phyloP scores from a whole-genome alignment of 2,797 vertebrate species.

The Crocidura indochinensis region DNA sequence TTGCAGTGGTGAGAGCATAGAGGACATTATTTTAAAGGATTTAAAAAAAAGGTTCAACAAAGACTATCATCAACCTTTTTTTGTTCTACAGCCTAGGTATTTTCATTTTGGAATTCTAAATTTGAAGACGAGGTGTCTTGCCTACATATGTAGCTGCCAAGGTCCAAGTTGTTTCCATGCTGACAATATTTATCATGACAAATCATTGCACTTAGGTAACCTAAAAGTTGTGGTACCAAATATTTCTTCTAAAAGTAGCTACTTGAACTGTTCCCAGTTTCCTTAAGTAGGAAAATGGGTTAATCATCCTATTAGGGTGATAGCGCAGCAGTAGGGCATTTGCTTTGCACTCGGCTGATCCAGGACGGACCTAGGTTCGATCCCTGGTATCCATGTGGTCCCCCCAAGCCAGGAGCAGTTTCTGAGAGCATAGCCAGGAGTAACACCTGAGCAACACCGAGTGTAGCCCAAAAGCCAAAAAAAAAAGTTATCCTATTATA shows the following conservation, averaged over 20 bases:
- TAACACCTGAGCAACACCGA: no score
- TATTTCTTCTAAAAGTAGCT: neutral
- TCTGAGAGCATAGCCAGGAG: no score
- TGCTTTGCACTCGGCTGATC: no score
- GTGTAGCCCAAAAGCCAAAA: no score
- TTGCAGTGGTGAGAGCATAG: neutral
- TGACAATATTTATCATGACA: neutral
- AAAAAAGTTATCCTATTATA: slow-evolving; percentile 8
- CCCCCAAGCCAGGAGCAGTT: no score
- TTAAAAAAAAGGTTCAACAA: no score
- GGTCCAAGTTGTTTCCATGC: neutral
- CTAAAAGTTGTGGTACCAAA: slow-evolving; percentile 27
- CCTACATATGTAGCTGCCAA: neutral
- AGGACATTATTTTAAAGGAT: neutral
- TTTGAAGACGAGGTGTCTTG: slow-evolving; percentile 1
- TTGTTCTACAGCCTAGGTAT: slow-evolving; percentile 47
- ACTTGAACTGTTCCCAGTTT: slow-evolving; percentile 56
- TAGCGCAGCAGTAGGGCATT: no score
- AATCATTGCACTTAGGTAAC: neutral
- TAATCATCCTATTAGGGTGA: neutral
- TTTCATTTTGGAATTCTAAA: slow-evolving; percentile 33
- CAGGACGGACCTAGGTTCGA: no score
- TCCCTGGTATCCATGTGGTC: no score
- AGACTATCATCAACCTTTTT: neutral
- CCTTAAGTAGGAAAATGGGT: slow-evolving; percentile 15